Evolutionary conservation across 2,797 vertebrate species (phyloP), one percentile per base, ranked within the genome.

Genomic region (Apodemus agrarius): DNA sequence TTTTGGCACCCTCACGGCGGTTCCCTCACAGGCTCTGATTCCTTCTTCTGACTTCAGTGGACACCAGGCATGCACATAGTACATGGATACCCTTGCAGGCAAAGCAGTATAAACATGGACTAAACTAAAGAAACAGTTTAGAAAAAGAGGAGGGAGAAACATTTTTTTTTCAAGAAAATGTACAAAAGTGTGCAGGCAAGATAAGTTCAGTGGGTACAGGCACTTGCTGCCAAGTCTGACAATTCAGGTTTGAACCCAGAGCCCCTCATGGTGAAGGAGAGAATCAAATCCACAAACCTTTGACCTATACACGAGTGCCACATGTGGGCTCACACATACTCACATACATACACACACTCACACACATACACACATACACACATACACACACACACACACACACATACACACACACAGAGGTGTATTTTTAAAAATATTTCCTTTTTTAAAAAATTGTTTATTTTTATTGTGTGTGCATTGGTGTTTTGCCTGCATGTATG

Each of bases 101-200:
- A 65, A 84, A 84, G 34, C 10, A 65, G 17, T 65, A 34, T 34
- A 65, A 26, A 63, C 1, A 21, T 84, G 40, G 29, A 34, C 13
- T 65, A 29, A 43, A 59, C n/a, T 31, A 46, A 83, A 59, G 37
- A 37, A 59, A 46, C 43, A 43, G 65, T 46, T 65, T 84, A 65
- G 61, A 84, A 84, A 84, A 84, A 46, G 37, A 65, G 24, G 81
- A 31, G 26, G 40, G 19, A 31, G 37, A 83, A 65, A 46, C 61
- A 10, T 29, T 6, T 0, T 57, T 79, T 80, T 83, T 63, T 43
- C 57, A 63, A 31, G 80, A 96, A 97, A 95, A 83, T n/a, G 31
- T 13, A n/a, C 17, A 83, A 94, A 86, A 72, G 52, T 67, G 37
- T 46, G 8, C 84, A 67, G 34, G 46, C 65, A 63, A 72, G 65